Evolutionary conservation across 2,797 vertebrate species (phyloP).

Genomic region (Orientallactaga sibirica): DNA sequence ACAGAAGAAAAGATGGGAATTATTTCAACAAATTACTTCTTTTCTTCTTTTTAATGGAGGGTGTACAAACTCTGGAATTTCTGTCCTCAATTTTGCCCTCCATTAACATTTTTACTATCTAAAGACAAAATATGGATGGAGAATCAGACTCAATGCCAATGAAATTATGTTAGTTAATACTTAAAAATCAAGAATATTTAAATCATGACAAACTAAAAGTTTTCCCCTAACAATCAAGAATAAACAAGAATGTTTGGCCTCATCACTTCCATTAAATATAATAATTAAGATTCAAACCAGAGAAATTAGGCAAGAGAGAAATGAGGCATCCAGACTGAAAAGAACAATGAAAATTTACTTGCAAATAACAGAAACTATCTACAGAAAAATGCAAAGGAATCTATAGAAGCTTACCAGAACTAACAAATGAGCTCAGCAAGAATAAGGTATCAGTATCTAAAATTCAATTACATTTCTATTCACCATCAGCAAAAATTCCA

Average conservation of each 20-base stretch:
- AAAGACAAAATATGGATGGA: constrained; percentile 27
- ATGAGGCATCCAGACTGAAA: not conserved
- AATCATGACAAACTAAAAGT: constrained; percentile 5
- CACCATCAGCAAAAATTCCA: not conserved
- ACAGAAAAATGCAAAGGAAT: constrained; percentile 27
- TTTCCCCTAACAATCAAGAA: not conserved
- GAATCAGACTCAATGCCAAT: constrained; percentile 17
- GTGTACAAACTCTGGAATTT: not conserved
- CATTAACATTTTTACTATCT: constrained; percentile 36
- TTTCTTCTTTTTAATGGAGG: constrained; percentile 26
- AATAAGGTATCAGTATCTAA: constrained; percentile 3
- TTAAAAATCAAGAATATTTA: constrained; percentile 40
- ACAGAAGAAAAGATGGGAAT: not conserved
- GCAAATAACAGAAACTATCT: not conserved
- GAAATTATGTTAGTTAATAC: not conserved
- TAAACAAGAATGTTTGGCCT: not conserved
- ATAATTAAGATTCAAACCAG: not conserved
- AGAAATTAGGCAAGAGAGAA: constrained; percentile 28
- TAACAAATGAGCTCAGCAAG: constrained; percentile 20
- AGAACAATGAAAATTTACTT: not conserved
- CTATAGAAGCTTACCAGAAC: not conserved
- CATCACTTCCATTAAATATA: not conserved
- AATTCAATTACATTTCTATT: constrained; percentile 5
- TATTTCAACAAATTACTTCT: constrained; percentile 34
- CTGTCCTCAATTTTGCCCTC: constrained; percentile 16